Conservation (phyloP, 2,797 vertebrate species). For the Xenentodon cancila region DNA sequence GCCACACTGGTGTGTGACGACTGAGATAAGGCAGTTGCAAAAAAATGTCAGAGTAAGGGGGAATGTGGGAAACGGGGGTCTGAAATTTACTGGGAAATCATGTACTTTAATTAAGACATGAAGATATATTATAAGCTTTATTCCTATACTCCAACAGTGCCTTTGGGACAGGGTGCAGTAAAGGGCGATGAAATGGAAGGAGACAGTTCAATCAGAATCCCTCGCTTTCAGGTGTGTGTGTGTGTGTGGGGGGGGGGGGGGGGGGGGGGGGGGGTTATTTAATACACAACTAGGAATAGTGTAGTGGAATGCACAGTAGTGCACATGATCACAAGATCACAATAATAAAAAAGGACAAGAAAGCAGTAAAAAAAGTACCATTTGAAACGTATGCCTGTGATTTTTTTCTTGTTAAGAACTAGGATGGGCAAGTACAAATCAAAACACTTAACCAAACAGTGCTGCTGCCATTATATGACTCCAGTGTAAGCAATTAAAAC, state of each 20-base stretch:
- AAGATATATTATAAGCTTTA: slow-evolving; percentile 79
- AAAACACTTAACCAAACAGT: slow-evolving; percentile 18
- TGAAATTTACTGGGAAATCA: slow-evolving; percentile 80
- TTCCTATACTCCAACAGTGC: slow-evolving; percentile 62
- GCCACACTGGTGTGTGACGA: slow-evolving; percentile 74
- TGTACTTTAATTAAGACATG: slow-evolving; percentile 80
- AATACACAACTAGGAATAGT: slow-evolving; percentile 66
- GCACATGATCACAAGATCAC: slow-evolving; percentile 49
- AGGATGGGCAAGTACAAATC: slow-evolving; percentile 2
- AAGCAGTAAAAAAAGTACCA: slow-evolving; percentile 10
- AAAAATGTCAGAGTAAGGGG: slow-evolving; percentile 63
- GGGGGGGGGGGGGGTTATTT: slow-evolving; percentile 47
- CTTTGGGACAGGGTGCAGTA: slow-evolving; percentile 67
- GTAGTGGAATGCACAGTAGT: slow-evolving; percentile 58
- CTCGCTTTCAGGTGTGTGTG: slow-evolving; percentile 21
- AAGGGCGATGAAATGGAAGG: slow-evolving; percentile 64
- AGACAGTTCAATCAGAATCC: slow-evolving; percentile 76
- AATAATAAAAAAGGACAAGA: slow-evolving; percentile 33
- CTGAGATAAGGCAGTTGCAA: slow-evolving; percentile 74
- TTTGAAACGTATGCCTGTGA: slow-evolving; percentile 2
- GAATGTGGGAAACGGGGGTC: slow-evolving; percentile 19
- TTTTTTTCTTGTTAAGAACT: too few species aligned
- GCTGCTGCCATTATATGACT: background rate
- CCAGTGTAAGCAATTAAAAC: background rate
- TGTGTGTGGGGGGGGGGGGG: slow-evolving; percentile 11